Conservation (phyloP, 2,888 invertebrate genomes). For the Archips xylosteana region DNA sequence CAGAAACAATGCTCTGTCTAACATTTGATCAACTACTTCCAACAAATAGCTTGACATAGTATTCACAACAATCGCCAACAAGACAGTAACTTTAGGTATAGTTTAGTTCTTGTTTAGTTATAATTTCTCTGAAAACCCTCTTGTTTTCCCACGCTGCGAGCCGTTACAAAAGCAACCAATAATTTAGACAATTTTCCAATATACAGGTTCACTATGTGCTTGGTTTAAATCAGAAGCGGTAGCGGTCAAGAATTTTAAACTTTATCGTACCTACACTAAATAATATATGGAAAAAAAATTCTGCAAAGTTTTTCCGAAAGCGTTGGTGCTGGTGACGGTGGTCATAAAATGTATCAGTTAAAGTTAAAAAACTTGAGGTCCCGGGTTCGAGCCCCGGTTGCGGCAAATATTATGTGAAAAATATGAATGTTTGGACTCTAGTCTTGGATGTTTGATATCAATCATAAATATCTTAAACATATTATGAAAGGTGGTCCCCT, state of each 20-base stretch:
- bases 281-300: too few relatives aligned
- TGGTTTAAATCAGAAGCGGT: constrained; percentile 47
- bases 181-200: constrained; percentile 85
- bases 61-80: constrained; percentile 2
- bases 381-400: too few relatives aligned
- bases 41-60: neutral
- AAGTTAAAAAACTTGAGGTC: too few relatives aligned
- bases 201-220: constrained; percentile 61
- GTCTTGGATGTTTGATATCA: too few relatives aligned
- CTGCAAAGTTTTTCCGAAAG: too few relatives aligned
- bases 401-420: too few relatives aligned
- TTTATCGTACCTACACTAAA: neutral
- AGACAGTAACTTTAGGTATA: constrained; percentile 44
- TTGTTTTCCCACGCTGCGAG: constrained; percentile 79
- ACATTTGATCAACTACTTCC: neutral
- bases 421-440: too few relatives aligned
- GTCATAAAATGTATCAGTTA: too few relatives aligned
- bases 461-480: too few relatives aligned
- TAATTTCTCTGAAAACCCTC: constrained; percentile 70
- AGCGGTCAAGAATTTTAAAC: constrained; percentile 16
- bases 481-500: too few relatives aligned
- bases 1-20: too few relatives aligned
- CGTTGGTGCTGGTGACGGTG: too few relatives aligned
- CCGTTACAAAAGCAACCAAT: constrained; percentile 75
- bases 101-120: constrained; percentile 58